These are phyloP conservation scores for Leptinotarsa haldemani DNA, from an alignment of 2,888 invertebrate genomes.

Conservation along the genomic window DNA sequence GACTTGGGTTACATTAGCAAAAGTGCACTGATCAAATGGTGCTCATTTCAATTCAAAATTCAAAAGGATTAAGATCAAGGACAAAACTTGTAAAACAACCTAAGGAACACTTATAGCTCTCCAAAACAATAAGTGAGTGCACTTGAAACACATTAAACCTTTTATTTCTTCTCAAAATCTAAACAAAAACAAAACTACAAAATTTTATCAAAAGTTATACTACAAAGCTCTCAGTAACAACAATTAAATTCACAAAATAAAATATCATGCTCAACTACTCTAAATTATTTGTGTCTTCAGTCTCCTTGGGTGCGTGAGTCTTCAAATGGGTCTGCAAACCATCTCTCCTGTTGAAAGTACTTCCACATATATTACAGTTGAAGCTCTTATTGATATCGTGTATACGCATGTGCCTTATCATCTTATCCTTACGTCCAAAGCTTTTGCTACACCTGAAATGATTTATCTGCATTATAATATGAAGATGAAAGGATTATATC, in stretches of 20 bases:
- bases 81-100: no score
- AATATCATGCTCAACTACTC: slow-evolving; percentile 1
- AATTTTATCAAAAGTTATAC: slow-evolving; percentile 16
- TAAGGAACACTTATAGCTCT: no score
- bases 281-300: slow-evolving; percentile 13
- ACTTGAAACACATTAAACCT: neutral
- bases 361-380: slow-evolving; percentile 74
- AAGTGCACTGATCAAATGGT: no score
- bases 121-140: no score
- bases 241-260: slow-evolving; percentile 11
- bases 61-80: no score
- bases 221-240: slow-evolving; percentile 6
- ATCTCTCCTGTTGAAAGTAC: slow-evolving; percentile 71
- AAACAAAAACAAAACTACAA: slow-evolving; percentile 5
- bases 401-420: slow-evolving; percentile 75
- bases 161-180: neutral
- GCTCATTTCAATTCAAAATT: no score
- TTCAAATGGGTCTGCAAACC: slow-evolving; percentile 72
- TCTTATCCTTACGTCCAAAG: slow-evolving; percentile 77
- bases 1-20: no score
- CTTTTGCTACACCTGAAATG: slow-evolving; percentile 71
- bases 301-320: slow-evolving; percentile 63
- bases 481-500: no score
- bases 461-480: neutral
- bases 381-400: slow-evolving; percentile 68